phyloP scores from a whole-genome alignment of 1,140 invertebrate species.

The Wasmannia auropunctata region DNA sequence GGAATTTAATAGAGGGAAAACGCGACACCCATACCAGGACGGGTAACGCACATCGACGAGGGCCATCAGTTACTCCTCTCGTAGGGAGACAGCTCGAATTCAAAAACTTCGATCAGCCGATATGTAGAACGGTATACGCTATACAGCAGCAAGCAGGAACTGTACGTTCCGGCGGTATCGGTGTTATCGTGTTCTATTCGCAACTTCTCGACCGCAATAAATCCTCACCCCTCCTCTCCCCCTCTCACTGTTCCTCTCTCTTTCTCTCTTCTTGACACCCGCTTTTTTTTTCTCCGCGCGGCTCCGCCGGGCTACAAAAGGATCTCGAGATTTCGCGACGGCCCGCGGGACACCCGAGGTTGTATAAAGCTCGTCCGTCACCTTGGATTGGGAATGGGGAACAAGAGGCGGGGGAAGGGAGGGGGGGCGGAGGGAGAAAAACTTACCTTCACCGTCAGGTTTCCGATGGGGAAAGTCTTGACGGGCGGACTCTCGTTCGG shows the following conservation, averaged over 20 bases:
- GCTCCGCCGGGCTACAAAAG: neutral
- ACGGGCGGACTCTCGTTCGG: slow-evolving; percentile 86
- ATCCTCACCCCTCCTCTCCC: slow-evolving; percentile 14
- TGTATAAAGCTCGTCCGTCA: slow-evolving; percentile 29
- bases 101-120: slow-evolving; percentile 60
- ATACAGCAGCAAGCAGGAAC: slow-evolving; percentile 41
- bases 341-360: slow-evolving; percentile 2
- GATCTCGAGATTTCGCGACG: slow-evolving; percentile 46
- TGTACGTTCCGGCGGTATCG: slow-evolving; percentile 61
- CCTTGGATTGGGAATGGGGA: neutral
- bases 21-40: neutral
- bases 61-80: slow-evolving; percentile 40
- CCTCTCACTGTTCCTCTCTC: neutral
- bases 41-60: slow-evolving; percentile 21
- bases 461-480: slow-evolving; percentile 86
- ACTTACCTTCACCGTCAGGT: slow-evolving; percentile 88
- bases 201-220: slow-evolving; percentile 63
- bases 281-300: slow-evolving; percentile 17
- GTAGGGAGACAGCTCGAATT: slow-evolving; percentile 47
- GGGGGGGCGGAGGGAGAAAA: neutral
- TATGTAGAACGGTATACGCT: slow-evolving; percentile 47
- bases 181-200: slow-evolving; percentile 67
- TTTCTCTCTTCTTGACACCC: neutral
- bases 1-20: neutral
- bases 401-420: neutral